Evolutionary conservation across 2,797 vertebrate genomes (phyloP), one percentile per base, ranked within the genome.

Genomic region (Enoplosus armatus): DNA sequence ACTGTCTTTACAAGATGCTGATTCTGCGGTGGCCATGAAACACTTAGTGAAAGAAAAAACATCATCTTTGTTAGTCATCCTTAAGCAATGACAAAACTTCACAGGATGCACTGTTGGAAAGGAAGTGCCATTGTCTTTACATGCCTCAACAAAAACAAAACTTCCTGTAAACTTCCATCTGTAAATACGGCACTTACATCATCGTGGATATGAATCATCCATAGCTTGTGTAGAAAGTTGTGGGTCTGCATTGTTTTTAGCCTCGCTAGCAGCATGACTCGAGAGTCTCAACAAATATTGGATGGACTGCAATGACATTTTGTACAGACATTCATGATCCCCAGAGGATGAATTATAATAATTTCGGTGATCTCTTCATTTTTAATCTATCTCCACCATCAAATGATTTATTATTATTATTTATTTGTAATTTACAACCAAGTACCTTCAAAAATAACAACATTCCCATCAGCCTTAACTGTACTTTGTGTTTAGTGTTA

Each of bases 111-210:
- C 2, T 0, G n/a, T 15, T 56, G 22, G 53, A 76, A 12, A 43
- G 77, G 85, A 87, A 79, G 70, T 54, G 11, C 59, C 58, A 72
- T 82, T 88, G 90, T 87, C 51, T 80, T 50, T 45, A 70, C 65
- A 31, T 39, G 81, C 5, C 37, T 75, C 54, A 54, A 65, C 63
- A 66, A 12, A 80, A 79, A 77, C 33, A 37, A 77, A 86, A 77
- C 76, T 80, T 89, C 80, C 75, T n/a, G n/a, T n/a, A n/a, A n/a
- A n/a, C n/a, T n/a, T 65, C 43, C 22, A 78, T 48, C 26, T 54
- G 18, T 62, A 37, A 47, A 58, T n/a, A 41, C 12, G 37, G 2
- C 20, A 39, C 47, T 61, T 18, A n/a, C 35, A 48, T 72, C 60
- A 61, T 26, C 22, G 59, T 53, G 53, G 37, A 37, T 39, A 29